Conservation (phyloP, 2,113 vertebrate species). For the Phalacrocorax brasilianus region DNA sequence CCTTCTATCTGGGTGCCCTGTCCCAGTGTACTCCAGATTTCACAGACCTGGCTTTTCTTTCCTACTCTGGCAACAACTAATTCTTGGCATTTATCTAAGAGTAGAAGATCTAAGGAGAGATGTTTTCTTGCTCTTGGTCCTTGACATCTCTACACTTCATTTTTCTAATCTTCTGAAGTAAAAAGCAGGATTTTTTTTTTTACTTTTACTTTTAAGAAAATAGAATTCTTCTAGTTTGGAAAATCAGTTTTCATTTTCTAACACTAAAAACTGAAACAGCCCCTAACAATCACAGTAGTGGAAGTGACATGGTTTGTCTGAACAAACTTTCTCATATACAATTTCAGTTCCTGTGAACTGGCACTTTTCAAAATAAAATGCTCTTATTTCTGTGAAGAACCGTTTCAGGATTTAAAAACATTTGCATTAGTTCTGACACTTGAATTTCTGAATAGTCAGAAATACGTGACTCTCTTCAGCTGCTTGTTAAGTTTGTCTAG, state of each 20-base stretch:
- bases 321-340: neutral
- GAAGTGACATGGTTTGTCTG: neutral
- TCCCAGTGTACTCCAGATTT: neutral
- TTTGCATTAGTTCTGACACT: neutral
- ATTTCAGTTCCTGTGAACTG: neutral
- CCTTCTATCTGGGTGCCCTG: neutral
- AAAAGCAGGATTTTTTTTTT: neutral
- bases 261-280: neutral
- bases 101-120: neutral
- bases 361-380: neutral
- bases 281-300: neutral
- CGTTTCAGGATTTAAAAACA: neutral
- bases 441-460: neutral
- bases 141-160: neutral
- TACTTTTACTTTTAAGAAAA: neutral
- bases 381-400: neutral
- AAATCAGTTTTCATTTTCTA: neutral
- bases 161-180: neutral
- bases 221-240: neutral
- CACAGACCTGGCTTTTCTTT: neutral
- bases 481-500: neutral
- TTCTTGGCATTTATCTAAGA: neutral
- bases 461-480: neutral
- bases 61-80: neutral
- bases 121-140: neutral